These are phyloP conservation scores for Drosophila lacteicornis DNA, from an alignment of 1,140 invertebrate genomes.

Conservation along the genomic window DNA sequence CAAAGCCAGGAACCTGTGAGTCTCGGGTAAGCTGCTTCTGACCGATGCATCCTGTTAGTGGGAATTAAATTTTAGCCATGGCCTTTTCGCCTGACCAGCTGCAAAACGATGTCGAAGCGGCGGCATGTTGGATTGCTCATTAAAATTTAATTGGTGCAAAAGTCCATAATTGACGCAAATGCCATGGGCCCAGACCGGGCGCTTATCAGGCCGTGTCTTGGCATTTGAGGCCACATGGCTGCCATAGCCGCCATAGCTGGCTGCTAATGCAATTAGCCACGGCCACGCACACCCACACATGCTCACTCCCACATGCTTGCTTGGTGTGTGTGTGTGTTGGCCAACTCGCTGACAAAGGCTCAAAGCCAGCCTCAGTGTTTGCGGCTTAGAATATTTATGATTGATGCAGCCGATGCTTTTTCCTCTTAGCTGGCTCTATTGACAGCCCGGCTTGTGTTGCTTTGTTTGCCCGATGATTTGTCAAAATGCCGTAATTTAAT, in stretches of 20 bases:
- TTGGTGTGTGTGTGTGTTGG: not conserved
- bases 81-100: conserved; percentile 4
- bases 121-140: conserved; percentile 56
- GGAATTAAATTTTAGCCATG: conserved; percentile 12
- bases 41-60: conserved; percentile 3
- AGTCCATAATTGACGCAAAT: conserved; percentile 67
- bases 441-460: conserved; percentile 39
- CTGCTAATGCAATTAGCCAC: conserved; percentile 71
- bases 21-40: conserved; percentile 7
- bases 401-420: conserved; percentile 66
- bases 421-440: conserved; percentile 42
- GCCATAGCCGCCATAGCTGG: conserved; percentile 21
- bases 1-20: not conserved
- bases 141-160: conserved; percentile 70
- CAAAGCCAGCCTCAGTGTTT: conserved; percentile 55
- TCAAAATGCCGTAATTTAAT: conserved; percentile 61
- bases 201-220: conserved; percentile 66
- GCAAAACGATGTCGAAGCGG: conserved; percentile 14
- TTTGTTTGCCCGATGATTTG: conserved; percentile 73
- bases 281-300: conserved; percentile 9
- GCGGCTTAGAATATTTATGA: conserved; percentile 78
- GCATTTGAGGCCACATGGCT: conserved; percentile 50
- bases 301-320: too few species aligned
- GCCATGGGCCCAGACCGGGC: conserved; percentile 25
- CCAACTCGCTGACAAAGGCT: conserved; percentile 30